Evolutionary conservation across 1,140 invertebrate species (phyloP), one percentile per base, ranked within the genome.

Genomic region (Thaumetopoea pityocampa): DNA sequence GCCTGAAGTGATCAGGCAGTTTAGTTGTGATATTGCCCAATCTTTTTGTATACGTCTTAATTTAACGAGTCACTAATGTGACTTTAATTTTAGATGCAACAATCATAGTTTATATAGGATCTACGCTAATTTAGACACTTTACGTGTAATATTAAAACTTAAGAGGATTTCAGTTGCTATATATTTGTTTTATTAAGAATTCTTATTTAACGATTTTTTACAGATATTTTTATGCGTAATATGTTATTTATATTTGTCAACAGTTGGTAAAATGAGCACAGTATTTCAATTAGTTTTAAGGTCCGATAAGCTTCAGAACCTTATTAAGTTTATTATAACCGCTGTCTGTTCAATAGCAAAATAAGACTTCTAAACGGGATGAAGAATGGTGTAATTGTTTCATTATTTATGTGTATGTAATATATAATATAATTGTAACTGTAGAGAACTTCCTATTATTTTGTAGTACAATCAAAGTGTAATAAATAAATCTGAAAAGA

Each of bases 401-500:
- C 54, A 69, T 69, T 80, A 79, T 83, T 77, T 81, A 81, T 81
- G n/a, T n/a, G n/a, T n/a, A n/a, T n/a, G 72, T 81, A 80, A 68
- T 67, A 76, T 70, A 70, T 71, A 62, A 61, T 65, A 72, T 71
- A 62, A 70, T 61, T 68, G 70, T 78, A 79, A 72, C 57, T 80
- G 76, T 80, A 83, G 76, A 79, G 65, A 83, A 70, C 67, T 80
- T 83, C 79, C 79, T 83, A 83, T 83, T 83, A 83, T 83, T 83
- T 83, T 83, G 79, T 83, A 83, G 79, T 83, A 83, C 77, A 83
- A 83, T 83, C 67, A 67, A 77, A 76, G 61, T 73, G 79, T 80
- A 77, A 76, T 80, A 82, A 83, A 80, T 71, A 45, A 77, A 73
- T 63, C 49, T 51, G 56, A 82, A 79, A 79, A 66, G 61, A n/a